Evolutionary conservation across 2,797 vertebrate genomes (phyloP).

Genomic region (Nyctibius grandis): DNA sequence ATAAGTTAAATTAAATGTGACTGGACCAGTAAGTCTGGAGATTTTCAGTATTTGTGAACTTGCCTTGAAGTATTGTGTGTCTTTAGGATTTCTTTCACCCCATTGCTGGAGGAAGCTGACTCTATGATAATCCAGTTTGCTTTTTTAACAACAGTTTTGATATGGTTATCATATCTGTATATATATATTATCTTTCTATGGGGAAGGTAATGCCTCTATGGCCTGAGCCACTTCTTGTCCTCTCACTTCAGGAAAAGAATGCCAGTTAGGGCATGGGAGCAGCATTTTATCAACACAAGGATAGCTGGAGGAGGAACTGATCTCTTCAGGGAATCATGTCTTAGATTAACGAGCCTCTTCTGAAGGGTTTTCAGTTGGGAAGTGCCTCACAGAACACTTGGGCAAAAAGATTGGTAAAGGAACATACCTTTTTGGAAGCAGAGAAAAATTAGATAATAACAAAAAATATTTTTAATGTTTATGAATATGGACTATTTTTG

Average conservation of each 20-base stretch:
- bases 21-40: conserved; percentile 69
- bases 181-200: neutral
- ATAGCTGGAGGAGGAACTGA: neutral
- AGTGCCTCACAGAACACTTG: neutral
- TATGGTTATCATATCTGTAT: neutral
- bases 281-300: neutral
- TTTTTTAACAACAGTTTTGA: conserved; percentile 60
- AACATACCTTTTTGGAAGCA: neutral
- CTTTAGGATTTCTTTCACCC: conserved; percentile 49
- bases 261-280: neutral
- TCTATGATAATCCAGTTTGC: conserved; percentile 63
- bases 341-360: neutral
- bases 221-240: neutral
- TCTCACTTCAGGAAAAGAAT: conserved; percentile 35
- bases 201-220: neutral
- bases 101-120: conserved; percentile 52
- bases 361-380: neutral
- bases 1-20: conserved; percentile 70
- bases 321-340: neutral
- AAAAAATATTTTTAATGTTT: neutral
- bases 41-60: conserved; percentile 63
- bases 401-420: neutral
- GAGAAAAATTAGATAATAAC: neutral
- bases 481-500: neutral
- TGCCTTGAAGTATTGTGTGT: conserved; percentile 69